Evolutionary conservation across 2,888 invertebrate genomes (phyloP), one percentile per base, ranked within the genome.

Genomic region (Epinotia nisella): DNA sequence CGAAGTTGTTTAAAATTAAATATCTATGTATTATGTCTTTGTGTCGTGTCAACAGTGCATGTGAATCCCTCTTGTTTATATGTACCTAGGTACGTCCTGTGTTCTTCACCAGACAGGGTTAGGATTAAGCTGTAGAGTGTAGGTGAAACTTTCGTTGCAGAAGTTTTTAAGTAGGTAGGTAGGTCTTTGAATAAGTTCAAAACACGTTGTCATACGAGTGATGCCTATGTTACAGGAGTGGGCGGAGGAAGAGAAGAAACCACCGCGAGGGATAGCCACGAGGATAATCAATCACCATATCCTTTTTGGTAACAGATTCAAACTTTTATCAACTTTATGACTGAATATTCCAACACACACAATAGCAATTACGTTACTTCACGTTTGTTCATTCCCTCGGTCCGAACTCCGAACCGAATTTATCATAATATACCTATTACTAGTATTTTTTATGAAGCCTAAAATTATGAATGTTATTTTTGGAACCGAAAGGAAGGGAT

Each of bases 251-350:
- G 94, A 94, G 87, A 93, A 87, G 87, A 89, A 79, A 76, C 94
- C 94, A 71, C 94, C 94, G 81, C 88, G 94, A 78, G 94, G 94
- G 80, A 94, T 94, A 83, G 94, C 94, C 75, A 94, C 94, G 83
- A 93, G 94, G 86, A 94, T 94, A 78, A 94, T 94, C 84, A 94
- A 94, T 83, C 94, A 94, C 82, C 94, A 94, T 82, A 94, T 94
- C 79, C 90, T 94, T 76, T 94, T 94, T 87, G 94, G 94, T 94
- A 86, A 79, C 81, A 80, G 39, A 65, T 59, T 49, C 13, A n/a
- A 21, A 41, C 24, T 11, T 56, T 15, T 58, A 58, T n/a, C 11
- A 41, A 13, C 13, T 41, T 41, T 41, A 13, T 41, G 2, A 41
- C 13, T 41, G 13, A 41, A 41, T 29, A 29, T 7, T 7, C 1